Percentiles rank a stretch among this genome's conserved stretches.
Conservation (phyloP, 2,888 invertebrate species). For the Tipula helvola region DNA sequence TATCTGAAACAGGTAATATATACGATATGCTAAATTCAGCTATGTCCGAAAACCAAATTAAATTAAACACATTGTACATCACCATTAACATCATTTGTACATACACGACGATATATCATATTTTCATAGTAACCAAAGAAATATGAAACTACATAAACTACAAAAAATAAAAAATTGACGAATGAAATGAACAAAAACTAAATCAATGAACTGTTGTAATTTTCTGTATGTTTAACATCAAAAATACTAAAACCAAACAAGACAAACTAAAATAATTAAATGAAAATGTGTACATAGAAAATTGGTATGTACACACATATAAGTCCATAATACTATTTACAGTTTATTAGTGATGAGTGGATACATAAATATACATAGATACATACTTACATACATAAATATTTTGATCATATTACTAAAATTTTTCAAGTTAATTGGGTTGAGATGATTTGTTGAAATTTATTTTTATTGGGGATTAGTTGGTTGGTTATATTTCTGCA, state of each 20-base stretch:
- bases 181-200: not conserved
- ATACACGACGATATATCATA: not conserved
- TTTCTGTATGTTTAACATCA: not conserved
- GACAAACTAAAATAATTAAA: not conserved
- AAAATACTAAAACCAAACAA: not conserved
- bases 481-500: not conserved
- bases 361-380: not conserved
- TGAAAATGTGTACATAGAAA: not conserved
- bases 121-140: not conserved
- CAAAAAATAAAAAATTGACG: not conserved
- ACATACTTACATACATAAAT: not conserved
- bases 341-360: slow-evolving; percentile 4
- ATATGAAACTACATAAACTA: too few relatives aligned
- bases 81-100: too few relatives aligned
- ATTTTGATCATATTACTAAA: not conserved
- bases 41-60: too few relatives aligned
- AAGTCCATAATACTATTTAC: not conserved
- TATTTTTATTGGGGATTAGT: not conserved
- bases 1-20: too few relatives aligned
- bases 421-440: not conserved
- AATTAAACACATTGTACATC: too few relatives aligned
- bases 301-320: not conserved
- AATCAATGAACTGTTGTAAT: not conserved
- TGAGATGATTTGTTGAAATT: not conserved
- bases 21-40: too few relatives aligned